Evolutionary conservation across 2,797 vertebrate genomes (phyloP).

Genomic region (Avahi laniger): DNA sequence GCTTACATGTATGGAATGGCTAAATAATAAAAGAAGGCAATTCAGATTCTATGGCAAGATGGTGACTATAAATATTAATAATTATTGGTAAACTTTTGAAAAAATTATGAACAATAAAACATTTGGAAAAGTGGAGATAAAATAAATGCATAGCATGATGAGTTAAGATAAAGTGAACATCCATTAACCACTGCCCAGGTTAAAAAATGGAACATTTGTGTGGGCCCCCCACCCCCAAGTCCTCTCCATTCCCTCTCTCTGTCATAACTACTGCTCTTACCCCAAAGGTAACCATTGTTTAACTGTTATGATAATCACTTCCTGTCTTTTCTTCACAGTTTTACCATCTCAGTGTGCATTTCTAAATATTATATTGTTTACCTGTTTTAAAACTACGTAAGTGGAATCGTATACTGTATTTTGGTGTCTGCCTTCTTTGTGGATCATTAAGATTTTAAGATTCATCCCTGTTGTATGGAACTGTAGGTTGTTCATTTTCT

Average conservation of each 20-base stretch:
- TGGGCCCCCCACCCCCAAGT: fast-evolving
- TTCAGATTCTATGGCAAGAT: neutral
- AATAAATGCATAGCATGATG: neutral
- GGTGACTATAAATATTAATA: neutral
- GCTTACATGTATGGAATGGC: neutral
- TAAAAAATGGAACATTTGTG: neutral
- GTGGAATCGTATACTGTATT: neutral
- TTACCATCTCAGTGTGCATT: neutral
- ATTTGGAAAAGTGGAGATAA: neutral
- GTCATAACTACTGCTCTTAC: neutral
- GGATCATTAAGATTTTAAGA: neutral
- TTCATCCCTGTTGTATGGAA: neutral
- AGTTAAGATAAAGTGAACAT: neutral
- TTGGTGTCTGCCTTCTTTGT: neutral
- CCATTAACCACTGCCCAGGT: neutral
- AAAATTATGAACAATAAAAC: neutral
- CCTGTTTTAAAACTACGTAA: neutral
- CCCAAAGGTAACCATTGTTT: neutral
- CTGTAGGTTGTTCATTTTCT: neutral
- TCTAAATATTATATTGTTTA: neutral
- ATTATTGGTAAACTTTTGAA: neutral
- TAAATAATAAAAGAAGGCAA: neutral
- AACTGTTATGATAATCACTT: neutral
- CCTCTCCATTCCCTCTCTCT: neutral
- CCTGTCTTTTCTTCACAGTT: neutral